Base-by-base conservation (phyloP, 2,797 vertebrate genomes). In the Cynopterus sphinx region DNA sequence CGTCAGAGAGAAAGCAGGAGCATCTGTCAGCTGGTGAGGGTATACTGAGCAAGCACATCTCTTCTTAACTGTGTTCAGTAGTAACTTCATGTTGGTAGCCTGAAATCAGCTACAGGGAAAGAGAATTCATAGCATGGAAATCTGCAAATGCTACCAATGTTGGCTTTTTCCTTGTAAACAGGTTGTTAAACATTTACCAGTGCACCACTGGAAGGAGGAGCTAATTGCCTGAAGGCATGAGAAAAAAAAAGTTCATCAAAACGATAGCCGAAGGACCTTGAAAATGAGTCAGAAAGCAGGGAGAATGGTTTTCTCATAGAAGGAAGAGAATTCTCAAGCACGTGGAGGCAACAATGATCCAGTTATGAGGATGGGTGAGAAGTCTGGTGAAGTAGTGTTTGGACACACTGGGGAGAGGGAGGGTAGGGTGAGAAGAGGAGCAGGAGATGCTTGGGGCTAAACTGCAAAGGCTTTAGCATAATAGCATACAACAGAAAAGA, bases 31-130 rank as follows among this genome's bases (percentile, higher is more conserved):
- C n/a, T n/a, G 13, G 28, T 12, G 6, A 36, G 19, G 10, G 49
- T 6, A 15, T 1, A 31, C 7, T 3, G 6, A 71, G 71, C 0
- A 2, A 71, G 71, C 0, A 2, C 28, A 5, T 19, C 7, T 63
- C 15, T 59, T 39, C 67, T 21, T n/a, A 71, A 31, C 55, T 21
- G 2, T 5, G 6, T 26, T 36, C 36, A 24, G 7, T 22, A 26
- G 49, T 49, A 49, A 49, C n/a, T 73, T 59, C 13, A 16, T 28
- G 7, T 4, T 15, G 2, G 24, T 6, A 22, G 16, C 41, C 46
- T 77, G 12, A 73, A 46, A 41, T 46, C 53, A 85, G 86, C 4
- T 0, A 13, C 0, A 9, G 21, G 19, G 33, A 6, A 36, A 55
- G 49, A 39, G 24, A 73, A 73, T 57, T 65, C 43, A 55, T 11